Base-by-base conservation (phyloP, 2,888 invertebrate species). In the Caenorhabditis macrosperma region DNA sequence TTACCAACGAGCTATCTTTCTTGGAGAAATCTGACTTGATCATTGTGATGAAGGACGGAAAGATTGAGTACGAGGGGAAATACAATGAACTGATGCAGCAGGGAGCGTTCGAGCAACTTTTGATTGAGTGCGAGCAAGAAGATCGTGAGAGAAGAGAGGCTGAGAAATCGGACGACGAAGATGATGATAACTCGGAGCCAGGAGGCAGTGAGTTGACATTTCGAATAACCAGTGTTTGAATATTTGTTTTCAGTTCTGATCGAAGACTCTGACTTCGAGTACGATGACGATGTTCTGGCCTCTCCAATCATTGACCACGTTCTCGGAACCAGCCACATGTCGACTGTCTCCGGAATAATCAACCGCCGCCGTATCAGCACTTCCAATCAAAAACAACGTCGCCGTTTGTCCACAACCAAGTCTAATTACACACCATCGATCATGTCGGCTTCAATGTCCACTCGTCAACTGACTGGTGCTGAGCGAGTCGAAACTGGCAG, bases 1-100 rank as follows among this genome's bases (percentile, higher is more conserved):
- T 98, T 30, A 99, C 98, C 0, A 97, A 99, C 91, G 95, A 96
- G 85, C 94, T 98, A 63, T 95, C 96, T 15, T 97, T 95, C 92
- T 93, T 99, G 87, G 95, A 96, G 0, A 94, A 95, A 90, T 95
- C 95, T 0, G 96, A 98, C 92, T 93, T 94, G 88, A 96, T 99
- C 84, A 92, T 96, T 82, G 97, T 98, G 7, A 92, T 99, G 90
- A 94, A 94, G 88, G 93, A 89, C 24, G 89, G 89, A 15, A 78
- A 81, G 55, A 85, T 89, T 54, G 83, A 84, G 17, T 82, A 82
- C 33, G 85, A 87, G 44, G 90, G 90, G 38, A 86, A 81, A 41
- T 90, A 88, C 59, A 77, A 79, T 6, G 90, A 90, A 46, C 57
- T 90, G 80, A 87, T 82, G 82, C 76, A 83, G 61, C 84, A 83